Base-by-base conservation (phyloP, 2,113 vertebrate genomes). In the Sinocyclocheilus anophthalmus region DNA sequence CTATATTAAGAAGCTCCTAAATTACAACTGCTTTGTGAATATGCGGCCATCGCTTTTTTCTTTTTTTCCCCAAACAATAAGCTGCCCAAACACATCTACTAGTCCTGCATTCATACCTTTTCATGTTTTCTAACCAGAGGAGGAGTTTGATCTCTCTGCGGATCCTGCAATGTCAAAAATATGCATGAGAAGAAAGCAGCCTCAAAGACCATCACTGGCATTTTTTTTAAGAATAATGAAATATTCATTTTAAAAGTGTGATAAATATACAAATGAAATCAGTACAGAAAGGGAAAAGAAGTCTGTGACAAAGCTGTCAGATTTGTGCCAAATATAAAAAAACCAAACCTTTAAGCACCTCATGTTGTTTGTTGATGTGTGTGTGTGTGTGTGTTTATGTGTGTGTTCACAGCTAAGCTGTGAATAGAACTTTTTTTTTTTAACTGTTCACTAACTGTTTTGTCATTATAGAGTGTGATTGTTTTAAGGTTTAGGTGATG, bases 131-230 rank as follows among this genome's bases (percentile, higher is more conserved):
- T 89, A 89, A 26, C 33, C 87, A 37, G 87, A 86, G 86, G 85
- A 83, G 84, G 70, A 93, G 94, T 92, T 93, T 94, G 90, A 93
- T 94, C 93, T 93, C 90, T 87, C 88, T 82, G 87, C 92, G 90
- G 92, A 93, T 94, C 91, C 90, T 85, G 86, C 91, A 89, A 91
- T 93, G 93, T 94, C 93, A 94, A 91, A 93, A 93, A 92, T 90
- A 90, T 88, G 91, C 92, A 91, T 91, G 88, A 39, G 87, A 82
- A 92, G 92, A 92, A 92, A 88, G 69, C 14, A 84, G 92, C 94
- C 94, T 95, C 94, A 95, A 95, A 95, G 92, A 89, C 88, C 88
- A 88, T 86, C 82, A 55, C 91, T 95, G 94, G 93, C 93, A 93
- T 92, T 90, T 94, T 90, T 89, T 87, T 70, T 53, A 90, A 91